Evolutionary conservation across 1,140 invertebrate genomes (phyloP), one percentile per base, ranked within the genome.

Genomic region (Drosophila pachea): DNA sequence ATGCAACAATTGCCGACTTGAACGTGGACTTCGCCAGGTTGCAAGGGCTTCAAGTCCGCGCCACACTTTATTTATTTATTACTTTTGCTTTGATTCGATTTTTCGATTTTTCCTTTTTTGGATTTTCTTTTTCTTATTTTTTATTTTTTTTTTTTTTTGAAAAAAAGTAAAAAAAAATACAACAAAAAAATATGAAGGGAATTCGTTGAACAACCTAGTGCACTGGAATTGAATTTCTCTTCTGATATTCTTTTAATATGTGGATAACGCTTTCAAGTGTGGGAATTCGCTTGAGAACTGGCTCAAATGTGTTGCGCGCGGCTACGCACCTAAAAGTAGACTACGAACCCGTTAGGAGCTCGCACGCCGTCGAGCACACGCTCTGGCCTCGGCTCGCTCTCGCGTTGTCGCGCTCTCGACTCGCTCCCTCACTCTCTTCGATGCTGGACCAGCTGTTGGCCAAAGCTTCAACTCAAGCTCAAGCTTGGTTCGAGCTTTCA

Each of bases 261-360:
- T 60, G 32, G 48, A 33, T 16, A 66, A 66, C 54, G 53, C 29
- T 63, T 61, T 50, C 40, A 48, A 22, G 52, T 42, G 45, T 53
- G 40, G 29, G 67, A 74, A 59, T 73, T 65, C n/a, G 59, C 14
- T 56, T 5, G 38, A 42, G 29, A 31, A 32, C 54, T 52, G 2
- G 33, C 32, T 48, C 38, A 55, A 45, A 6, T 31, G 64, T 78
- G 74, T 59, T 83, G 72, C 78, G 75, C 74, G 79, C 77, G 63
- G 82, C 78, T 87, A 86, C 81, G 86, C 86, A 88, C 86, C 86
- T 88, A 86, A 88, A 88, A 86, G 86, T 88, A 76, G 86, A 88
- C 86, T 88, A 86, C 86, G 68, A 81, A 64, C 71, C 62, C 59
- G 75, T 53, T 45, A 72, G 65, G 66, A 67, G 54, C 52, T 74